phyloP scores from a whole-genome alignment of 1,140 invertebrate genomes.

The silkworm (Bombyx mori) region ASM3026992v2 NC_085112.1:614001-614500 shows the following conservation, averaged over 20 bases:
- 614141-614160: constrained; percentile 59
- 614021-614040: too few species aligned
- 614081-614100: too few species aligned
- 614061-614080: too few species aligned
- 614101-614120: too few species aligned
- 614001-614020: too few species aligned
- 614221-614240: constrained; percentile 68
- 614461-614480: not conserved
- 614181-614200: constrained; percentile 59
- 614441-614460: not conserved
- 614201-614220: constrained; percentile 55
- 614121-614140: constrained; percentile 28
- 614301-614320: constrained; percentile 27
- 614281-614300: constrained; percentile 71
- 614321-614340: constrained; percentile 14
- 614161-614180: constrained; percentile 58
- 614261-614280: constrained; percentile 67
- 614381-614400: not conserved
- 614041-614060: too few species aligned
- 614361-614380: not conserved
- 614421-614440: too few species aligned
- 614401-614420: too few species aligned
- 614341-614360: not conserved
- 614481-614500: not conserved
- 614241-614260: constrained; percentile 66